Percentiles rank a stretch among this genome's conserved stretches.
These are phyloP conservation scores for Manduca sexta DNA, from an alignment of 1,140 invertebrate genomes.

Conservation along the genomic window DNA sequence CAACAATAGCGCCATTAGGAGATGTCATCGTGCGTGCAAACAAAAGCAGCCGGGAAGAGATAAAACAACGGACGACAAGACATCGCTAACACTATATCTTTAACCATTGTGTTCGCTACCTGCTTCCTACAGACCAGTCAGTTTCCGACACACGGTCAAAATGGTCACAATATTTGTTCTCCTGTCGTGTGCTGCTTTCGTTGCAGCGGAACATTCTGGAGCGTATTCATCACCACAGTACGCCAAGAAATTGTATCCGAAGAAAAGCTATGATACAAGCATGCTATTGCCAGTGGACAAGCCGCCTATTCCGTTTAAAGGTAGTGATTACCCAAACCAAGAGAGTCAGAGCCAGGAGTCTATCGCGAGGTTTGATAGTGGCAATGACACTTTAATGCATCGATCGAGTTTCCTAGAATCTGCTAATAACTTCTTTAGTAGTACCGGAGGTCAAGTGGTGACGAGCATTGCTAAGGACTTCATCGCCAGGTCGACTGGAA, in stretches of 20 bases:
- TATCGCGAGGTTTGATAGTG: constrained; percentile 43
- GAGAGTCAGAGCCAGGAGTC: constrained; percentile 19
- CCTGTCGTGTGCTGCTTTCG: constrained; percentile 16
- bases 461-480: constrained; percentile 79
- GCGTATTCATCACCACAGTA: constrained; percentile 71
- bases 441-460: constrained; percentile 74
- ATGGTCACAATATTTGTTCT: constrained; percentile 41
- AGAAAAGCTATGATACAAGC: constrained; percentile 41
- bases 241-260: constrained; percentile 65
- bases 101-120: constrained; percentile 37
- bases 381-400: constrained; percentile 50
- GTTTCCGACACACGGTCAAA: constrained; percentile 20
- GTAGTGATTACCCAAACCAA: too few relatives aligned
- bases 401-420: constrained; percentile 65
- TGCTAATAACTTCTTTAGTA: constrained; percentile 69
- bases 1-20: constrained; percentile 63
- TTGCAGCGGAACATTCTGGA: constrained; percentile 54
- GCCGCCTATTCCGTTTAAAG: constrained; percentile 34
- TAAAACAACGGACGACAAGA: constrained; percentile 47
- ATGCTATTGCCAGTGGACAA: constrained; percentile 46
- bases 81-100: constrained; percentile 31
- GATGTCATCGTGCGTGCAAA: constrained; percentile 69
- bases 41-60: constrained; percentile 59
- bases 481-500: constrained; percentile 77
- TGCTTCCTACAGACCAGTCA: constrained; percentile 52